Evolutionary conservation across 2,888 invertebrate genomes (phyloP), one percentile per base, ranked within the genome.

Genomic region (Lepidonotus clava): DNA sequence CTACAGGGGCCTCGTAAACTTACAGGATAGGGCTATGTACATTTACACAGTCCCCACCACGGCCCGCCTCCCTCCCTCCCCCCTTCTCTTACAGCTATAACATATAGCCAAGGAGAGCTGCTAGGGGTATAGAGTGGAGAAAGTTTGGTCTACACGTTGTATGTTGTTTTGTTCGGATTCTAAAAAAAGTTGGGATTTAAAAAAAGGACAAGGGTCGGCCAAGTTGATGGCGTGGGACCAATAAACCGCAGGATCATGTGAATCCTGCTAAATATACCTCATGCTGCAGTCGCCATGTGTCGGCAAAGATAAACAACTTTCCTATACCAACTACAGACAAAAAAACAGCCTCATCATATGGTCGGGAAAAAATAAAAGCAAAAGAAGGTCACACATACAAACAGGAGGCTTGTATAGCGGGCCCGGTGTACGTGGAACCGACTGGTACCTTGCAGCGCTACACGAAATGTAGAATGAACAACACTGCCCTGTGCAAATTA

Each of bases 331-430:
- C 28, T 11, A 56, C 24, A 56, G 56, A n/a, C 5, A 28, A 61
- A 61, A 61, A 61, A n/a, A n/a, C n/a, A n/a, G n/a, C n/a, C 61
- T 61, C 24, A 28, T 61, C 24, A 61, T 61, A 24, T 61, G 61
- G 21, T n/a, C 18, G 53, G n/a, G n/a, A 61, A 61, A n/a, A 24
- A 28, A 11, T 61, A 61, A 61, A 61, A 56, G 46, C 6, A 46
- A 46, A 6, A 18, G 6, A 61, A 61, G 28, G 61, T 24, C 1
- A 32, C 28, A 24, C 28, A 4, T 61, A 18, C 61, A 61, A 61
- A 61, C 28, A 61, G 61, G 11, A 32, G 46, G 18, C 46, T 24
- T 61, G 24, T 61, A 24, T 61, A n/a, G n/a, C 24, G 24, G 61
- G 61, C 28, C 28, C 61, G 4, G 24, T 32, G 61, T 61, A 24